Percentiles rank a stretch among this genome's conserved stretches.
phyloP scores from a whole-genome alignment of 2,113 vertebrate genomes.

The Terrapene triunguis region DNA sequence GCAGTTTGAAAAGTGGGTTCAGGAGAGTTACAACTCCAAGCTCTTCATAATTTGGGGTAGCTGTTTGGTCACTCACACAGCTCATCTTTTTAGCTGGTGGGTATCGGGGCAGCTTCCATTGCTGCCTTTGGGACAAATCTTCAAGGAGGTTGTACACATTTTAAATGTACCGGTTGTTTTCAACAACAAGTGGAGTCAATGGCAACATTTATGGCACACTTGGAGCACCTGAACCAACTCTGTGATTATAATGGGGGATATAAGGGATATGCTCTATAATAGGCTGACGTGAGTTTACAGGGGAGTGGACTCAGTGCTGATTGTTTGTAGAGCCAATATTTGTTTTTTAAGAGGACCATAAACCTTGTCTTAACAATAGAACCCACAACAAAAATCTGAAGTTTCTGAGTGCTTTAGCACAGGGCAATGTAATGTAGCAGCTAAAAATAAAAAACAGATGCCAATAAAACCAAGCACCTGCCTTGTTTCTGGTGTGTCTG shows the following conservation, averaged over 20 bases:
- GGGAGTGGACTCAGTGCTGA: background rate
- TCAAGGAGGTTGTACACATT: background rate
- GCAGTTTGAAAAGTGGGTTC: background rate
- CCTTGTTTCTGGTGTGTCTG: background rate
- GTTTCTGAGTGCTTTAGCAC: background rate
- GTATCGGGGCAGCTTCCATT: fast-evolving
- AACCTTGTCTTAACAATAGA: background rate
- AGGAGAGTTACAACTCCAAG: background rate
- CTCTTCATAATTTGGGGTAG: background rate
- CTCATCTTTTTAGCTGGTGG: background rate
- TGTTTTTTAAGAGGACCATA: background rate
- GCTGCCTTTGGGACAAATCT: fast-evolving
- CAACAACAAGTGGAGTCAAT: background rate
- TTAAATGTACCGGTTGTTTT: background rate
- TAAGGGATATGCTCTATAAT: background rate
- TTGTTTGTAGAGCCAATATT: background rate
- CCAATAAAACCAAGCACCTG: background rate
- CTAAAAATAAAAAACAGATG: background rate
- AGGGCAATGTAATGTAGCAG: background rate
- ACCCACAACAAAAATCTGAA: background rate
- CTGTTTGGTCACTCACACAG: background rate
- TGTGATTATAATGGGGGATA: fast-evolving
- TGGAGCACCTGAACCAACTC: background rate
- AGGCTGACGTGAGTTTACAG: background rate
- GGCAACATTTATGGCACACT: background rate